These are phyloP conservation scores for Arrhamphus sclerolepis DNA, from an alignment of 2,797 vertebrate species.

Conservation along the genomic window DNA sequence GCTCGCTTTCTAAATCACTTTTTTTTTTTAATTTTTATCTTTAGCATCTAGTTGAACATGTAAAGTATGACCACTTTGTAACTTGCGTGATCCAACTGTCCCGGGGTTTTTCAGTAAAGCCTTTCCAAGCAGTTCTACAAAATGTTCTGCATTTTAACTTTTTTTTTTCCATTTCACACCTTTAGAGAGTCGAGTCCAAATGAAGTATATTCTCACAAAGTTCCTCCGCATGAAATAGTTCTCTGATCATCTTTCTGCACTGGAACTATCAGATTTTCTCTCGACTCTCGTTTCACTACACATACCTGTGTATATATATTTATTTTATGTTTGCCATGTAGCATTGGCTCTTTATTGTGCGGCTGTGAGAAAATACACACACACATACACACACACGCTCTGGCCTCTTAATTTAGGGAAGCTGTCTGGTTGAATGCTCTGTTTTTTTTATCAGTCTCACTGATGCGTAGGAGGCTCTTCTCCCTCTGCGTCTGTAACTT, in stretches of 20 bases:
- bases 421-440: slow-evolving; percentile 65
- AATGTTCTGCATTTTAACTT: neutral
- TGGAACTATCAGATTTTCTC: slow-evolving; percentile 20
- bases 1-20: too few relatives aligned
- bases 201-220: neutral
- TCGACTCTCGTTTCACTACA: too few relatives aligned
- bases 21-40: too few relatives aligned
- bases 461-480: slow-evolving; percentile 68
- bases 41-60: too few relatives aligned
- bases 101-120: too few relatives aligned
- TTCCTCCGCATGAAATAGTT: too few relatives aligned
- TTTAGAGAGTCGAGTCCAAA: neutral
- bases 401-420: slow-evolving; percentile 59
- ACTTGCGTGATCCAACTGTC: too few relatives aligned
- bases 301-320: too few relatives aligned
- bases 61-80: too few relatives aligned
- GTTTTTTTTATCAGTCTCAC: slow-evolving; percentile 75
- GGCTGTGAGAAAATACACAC: slow-evolving; percentile 27
- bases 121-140: neutral
- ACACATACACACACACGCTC: slow-evolving; percentile 34
- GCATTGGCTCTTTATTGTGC: slow-evolving; percentile 28
- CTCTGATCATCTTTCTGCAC: too few relatives aligned
- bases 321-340: slow-evolving; percentile 38
- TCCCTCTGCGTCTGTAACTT: slow-evolving; percentile 47
- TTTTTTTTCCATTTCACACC: neutral